Evolutionary conservation across 2,888 invertebrate species (phyloP).

Genomic region (Eretmocerus hayati): DNA sequence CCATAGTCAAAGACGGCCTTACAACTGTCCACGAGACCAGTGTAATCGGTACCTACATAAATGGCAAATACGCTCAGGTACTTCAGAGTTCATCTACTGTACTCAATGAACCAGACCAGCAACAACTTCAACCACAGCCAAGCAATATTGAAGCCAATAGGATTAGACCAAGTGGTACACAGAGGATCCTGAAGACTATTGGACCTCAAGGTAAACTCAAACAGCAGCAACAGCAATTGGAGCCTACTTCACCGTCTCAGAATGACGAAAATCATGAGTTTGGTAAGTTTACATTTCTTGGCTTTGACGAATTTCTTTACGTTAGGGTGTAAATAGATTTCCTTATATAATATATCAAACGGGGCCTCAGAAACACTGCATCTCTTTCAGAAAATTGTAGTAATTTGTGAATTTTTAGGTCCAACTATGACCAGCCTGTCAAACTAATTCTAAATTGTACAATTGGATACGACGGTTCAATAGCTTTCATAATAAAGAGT

Average conservation of each 20-base stretch:
- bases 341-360: too few species aligned
- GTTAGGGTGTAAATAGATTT: too few species aligned
- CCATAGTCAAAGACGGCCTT: slow-evolving; percentile 71
- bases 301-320: too few species aligned
- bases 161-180: slow-evolving; percentile 60
- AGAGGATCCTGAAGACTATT: slow-evolving; percentile 70
- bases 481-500: too few species aligned
- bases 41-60: slow-evolving; percentile 82
- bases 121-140: slow-evolving; percentile 20
- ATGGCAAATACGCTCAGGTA: slow-evolving; percentile 81
- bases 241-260: slow-evolving; percentile 7
- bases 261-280: slow-evolving; percentile 3
- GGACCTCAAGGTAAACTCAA: slow-evolving; percentile 53
- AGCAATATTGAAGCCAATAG: slow-evolving; percentile 50
- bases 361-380: too few species aligned
- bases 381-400: too few species aligned
- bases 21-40: slow-evolving; percentile 83
- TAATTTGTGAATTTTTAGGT: too few species aligned
- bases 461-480: too few species aligned
- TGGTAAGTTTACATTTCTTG: background rate
- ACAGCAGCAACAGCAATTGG: slow-evolving; percentile 36
- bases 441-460: too few species aligned
- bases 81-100: slow-evolving; percentile 74
- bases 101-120: slow-evolving; percentile 35
- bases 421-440: too few species aligned